Conservation (phyloP, 2,797 vertebrate genomes). For the Chelonia mydas region DNA sequence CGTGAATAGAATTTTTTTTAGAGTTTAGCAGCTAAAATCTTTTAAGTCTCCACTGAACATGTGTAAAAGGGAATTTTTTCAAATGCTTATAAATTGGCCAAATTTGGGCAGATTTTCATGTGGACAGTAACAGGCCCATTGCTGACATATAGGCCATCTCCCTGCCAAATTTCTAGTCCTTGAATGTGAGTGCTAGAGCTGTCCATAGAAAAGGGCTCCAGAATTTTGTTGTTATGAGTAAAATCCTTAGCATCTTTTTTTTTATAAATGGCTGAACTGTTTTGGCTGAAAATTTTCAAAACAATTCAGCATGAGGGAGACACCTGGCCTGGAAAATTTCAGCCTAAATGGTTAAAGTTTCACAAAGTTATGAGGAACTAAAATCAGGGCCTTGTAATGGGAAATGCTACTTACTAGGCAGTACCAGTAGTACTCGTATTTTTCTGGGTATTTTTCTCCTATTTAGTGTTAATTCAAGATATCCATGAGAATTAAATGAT, state of each 20-base stretch:
- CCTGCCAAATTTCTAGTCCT: background rate
- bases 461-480: background rate
- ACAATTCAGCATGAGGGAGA: slow-evolving; percentile 1
- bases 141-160: background rate
- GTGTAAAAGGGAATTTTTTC: background rate
- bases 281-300: background rate
- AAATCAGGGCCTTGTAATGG: background rate
- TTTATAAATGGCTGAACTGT: background rate
- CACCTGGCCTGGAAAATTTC: background rate
- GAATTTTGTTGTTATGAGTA: background rate
- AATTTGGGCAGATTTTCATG: background rate
- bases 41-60: background rate
- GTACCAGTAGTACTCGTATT: background rate
- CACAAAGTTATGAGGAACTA: background rate
- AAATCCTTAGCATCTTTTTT: background rate
- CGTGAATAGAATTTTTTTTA: background rate
- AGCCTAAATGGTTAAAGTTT: background rate
- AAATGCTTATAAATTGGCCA: background rate
- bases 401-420: background rate
- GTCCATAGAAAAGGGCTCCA: background rate
- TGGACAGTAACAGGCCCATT: background rate
- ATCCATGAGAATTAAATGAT: background rate
- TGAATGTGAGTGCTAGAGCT: background rate
- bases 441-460: slow-evolving; percentile 1
- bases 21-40: background rate